Evolutionary conservation across 1,140 invertebrate genomes (phyloP).

Genomic region (Charaxes varanes): DNA sequence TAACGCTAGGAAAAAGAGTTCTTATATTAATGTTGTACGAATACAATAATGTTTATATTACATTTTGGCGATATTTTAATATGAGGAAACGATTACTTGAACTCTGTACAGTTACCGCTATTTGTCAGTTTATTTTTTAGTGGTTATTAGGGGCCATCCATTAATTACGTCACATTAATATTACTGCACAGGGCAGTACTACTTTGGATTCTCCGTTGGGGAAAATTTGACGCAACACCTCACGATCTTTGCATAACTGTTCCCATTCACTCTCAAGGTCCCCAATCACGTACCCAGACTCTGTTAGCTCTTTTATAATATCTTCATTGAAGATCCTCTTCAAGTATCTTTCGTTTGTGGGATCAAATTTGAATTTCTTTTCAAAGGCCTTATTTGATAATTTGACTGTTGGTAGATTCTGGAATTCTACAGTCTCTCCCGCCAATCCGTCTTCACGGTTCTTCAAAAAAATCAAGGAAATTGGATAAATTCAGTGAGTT

Average conservation of each 20-base stretch:
- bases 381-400: constrained; percentile 97
- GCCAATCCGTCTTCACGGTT: constrained; percentile 99
- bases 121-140: too few relatives aligned
- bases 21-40: too few relatives aligned
- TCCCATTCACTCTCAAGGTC: constrained; percentile 98
- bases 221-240: constrained; percentile 89
- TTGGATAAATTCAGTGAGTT: too few relatives aligned
- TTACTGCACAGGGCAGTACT: constrained; percentile 96
- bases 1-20: too few relatives aligned
- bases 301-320: constrained; percentile 93
- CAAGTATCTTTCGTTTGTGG: constrained; percentile 94
- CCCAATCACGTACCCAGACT: constrained; percentile 91
- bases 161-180: too few relatives aligned
- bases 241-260: constrained; percentile 90
- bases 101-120: too few relatives aligned
- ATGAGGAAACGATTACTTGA: too few relatives aligned
- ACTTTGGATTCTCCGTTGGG: constrained; percentile 92
- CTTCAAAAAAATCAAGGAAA: constrained; percentile 97
- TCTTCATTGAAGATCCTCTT: constrained; percentile 95
- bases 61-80: too few relatives aligned
- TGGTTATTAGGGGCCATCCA: too few relatives aligned
- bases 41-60: too few relatives aligned
- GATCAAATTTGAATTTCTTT: constrained; percentile 96
- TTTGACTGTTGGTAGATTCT: constrained; percentile 95
- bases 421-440: constrained; percentile 96